These are phyloP conservation scores for Pocillopora damicornis DNA, from an alignment of 64 coral and sea anemone genomes.

Conservation along the genomic window DNA sequence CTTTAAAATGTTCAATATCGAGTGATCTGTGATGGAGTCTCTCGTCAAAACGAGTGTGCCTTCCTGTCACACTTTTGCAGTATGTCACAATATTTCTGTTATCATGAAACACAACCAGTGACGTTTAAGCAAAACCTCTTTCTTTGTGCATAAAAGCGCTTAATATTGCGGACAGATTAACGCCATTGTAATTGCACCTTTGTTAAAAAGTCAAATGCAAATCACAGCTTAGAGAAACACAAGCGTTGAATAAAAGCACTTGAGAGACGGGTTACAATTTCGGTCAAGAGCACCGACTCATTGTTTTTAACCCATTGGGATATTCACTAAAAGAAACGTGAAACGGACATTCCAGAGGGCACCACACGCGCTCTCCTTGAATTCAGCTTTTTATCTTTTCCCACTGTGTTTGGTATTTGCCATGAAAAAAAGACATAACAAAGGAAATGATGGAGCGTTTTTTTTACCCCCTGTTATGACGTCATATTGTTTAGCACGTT, in stretches of 20 bases:
- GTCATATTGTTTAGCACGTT: conserved; percentile 25
- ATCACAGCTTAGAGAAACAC: neutral
- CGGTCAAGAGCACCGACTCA: neutral
- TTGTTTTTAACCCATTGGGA: neutral
- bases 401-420: conserved; percentile 38
- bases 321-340: neutral
- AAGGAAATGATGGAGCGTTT: conserved; percentile 28
- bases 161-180: neutral
- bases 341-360: neutral
- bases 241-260: conserved; percentile 10
- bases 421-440: conserved; percentile 1
- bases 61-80: neutral
- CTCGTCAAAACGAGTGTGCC: neutral
- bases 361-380: neutral
- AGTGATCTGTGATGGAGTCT: neutral
- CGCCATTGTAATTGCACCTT: neutral
- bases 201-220: conserved; percentile 24
- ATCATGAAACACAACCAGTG: neutral
- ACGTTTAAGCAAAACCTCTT: neutral
- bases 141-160: neutral
- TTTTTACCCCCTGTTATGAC: conserved; percentile 39
- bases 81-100: neutral
- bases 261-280: conserved; percentile 15
- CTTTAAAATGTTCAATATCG: neutral
- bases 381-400: neutral